Conservation (phyloP, 2,888 invertebrate genomes). For the Phengaris alcon region DNA sequence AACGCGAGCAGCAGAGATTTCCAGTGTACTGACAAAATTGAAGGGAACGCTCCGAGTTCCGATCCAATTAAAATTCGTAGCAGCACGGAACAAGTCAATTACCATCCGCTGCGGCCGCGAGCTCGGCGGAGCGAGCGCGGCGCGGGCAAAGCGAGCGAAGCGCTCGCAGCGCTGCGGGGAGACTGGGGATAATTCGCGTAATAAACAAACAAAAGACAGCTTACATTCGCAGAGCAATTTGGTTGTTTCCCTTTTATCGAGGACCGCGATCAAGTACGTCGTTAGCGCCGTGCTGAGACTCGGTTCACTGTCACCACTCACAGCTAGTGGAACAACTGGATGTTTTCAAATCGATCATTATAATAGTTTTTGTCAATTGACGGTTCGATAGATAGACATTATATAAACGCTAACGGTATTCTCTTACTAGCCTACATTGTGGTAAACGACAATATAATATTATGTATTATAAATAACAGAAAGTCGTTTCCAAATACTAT, state of each 20-base stretch:
- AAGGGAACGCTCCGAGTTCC: conserved; percentile 37
- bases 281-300: not conserved
- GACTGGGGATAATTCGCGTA: conserved; percentile 27
- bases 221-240: conserved; percentile 34
- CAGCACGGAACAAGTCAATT: conserved; percentile 37
- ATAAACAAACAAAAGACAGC: conserved; percentile 36
- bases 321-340: not conserved
- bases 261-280: conserved; percentile 25
- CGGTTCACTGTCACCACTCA: not conserved
- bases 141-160: conserved; percentile 15
- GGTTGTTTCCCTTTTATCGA: conserved; percentile 35
- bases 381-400: too few relatives aligned
- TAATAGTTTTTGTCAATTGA: too few relatives aligned
- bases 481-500: too few relatives aligned
- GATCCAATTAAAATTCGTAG: conserved; percentile 41
- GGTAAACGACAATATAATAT: too few relatives aligned
- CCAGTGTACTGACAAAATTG: conserved; percentile 34
- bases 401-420: too few relatives aligned
- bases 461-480: too few relatives aligned
- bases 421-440: too few relatives aligned
- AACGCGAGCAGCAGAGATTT: conserved; percentile 30
- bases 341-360: not conserved
- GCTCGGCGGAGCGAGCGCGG: not conserved
- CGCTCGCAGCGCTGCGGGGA: not conserved
- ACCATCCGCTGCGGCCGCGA: conserved; percentile 26